Evolutionary conservation across 2,797 vertebrate genomes (phyloP).

Genomic region (Gymnodraco acuticeps): DNA sequence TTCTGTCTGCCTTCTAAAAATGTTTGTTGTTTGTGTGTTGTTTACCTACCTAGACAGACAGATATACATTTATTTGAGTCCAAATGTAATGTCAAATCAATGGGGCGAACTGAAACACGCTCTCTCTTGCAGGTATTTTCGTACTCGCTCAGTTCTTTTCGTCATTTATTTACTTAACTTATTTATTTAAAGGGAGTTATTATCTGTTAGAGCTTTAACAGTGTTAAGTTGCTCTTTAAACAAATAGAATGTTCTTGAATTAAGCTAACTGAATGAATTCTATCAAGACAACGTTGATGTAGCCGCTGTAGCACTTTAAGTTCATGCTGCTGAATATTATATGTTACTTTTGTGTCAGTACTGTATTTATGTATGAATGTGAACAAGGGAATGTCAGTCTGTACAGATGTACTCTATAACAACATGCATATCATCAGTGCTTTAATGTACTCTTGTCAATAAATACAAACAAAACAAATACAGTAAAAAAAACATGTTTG

Average conservation of each 20-base stretch:
- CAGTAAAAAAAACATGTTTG: slow-evolving; percentile 32
- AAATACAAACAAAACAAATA: slow-evolving; percentile 70
- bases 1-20: too few species aligned
- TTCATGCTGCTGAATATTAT: slow-evolving; percentile 70
- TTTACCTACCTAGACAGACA: too few species aligned
- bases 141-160: background rate
- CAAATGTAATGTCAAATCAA: background rate
- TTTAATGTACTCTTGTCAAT: slow-evolving; percentile 74
- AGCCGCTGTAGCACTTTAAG: slow-evolving; percentile 68
- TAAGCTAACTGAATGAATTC: background rate
- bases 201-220: background rate
- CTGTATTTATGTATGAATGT: slow-evolving; percentile 31
- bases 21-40: too few species aligned
- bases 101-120: too few species aligned
- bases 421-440: slow-evolving; percentile 71
- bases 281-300: slow-evolving; percentile 31
- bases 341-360: slow-evolving; percentile 58
- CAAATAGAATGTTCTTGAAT: background rate
- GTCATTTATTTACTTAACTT: background rate
- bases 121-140: background rate
- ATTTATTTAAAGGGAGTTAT: background rate
- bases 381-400: slow-evolving; percentile 54
- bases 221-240: slow-evolving; percentile 45
- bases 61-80: background rate
- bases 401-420: slow-evolving; percentile 57